Percentiles rank a stretch among this genome's conserved stretches.
phyloP scores from a whole-genome alignment of 2,113 vertebrate species.

The Carettochelys insculpta region DNA sequence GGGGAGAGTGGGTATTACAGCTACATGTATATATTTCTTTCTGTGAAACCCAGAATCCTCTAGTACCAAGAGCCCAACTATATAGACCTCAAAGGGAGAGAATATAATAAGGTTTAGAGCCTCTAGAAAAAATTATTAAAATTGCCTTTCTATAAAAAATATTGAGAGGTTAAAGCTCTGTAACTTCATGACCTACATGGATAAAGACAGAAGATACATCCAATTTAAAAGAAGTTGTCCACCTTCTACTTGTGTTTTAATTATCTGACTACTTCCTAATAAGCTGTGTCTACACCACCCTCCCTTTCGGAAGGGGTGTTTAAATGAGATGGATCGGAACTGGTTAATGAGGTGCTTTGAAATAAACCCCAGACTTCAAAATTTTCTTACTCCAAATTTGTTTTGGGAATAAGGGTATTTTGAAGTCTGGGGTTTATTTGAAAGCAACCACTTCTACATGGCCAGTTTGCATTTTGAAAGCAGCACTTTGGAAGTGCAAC shows the following conservation, averaged over 20 bases:
- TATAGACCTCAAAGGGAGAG: not conserved
- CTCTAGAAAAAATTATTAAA: not conserved
- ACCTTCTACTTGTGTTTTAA: not conserved
- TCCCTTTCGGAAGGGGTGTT: no score
- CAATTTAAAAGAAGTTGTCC: not conserved
- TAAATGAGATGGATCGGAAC: no score
- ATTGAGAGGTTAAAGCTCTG: not conserved
- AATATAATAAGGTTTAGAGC: not conserved
- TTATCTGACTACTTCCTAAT: not conserved
- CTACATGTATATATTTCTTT: not conserved
- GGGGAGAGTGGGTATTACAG: not conserved
- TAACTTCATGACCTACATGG: not conserved
- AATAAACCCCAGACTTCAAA: no score
- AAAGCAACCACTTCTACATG: no score
- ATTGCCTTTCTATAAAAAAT: not conserved
- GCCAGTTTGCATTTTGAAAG: no score
- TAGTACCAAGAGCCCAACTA: not conserved
- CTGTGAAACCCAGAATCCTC: not conserved
- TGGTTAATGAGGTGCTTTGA: no score
- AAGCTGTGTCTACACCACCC: no score
- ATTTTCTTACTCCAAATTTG: no score
- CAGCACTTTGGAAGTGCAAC: no score
- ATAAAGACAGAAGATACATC: not conserved
- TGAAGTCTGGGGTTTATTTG: no score
- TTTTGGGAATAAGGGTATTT: no score